phyloP scores from a whole-genome alignment of 2,888 invertebrate species.

The Ferdinandea cuprea region DNA sequence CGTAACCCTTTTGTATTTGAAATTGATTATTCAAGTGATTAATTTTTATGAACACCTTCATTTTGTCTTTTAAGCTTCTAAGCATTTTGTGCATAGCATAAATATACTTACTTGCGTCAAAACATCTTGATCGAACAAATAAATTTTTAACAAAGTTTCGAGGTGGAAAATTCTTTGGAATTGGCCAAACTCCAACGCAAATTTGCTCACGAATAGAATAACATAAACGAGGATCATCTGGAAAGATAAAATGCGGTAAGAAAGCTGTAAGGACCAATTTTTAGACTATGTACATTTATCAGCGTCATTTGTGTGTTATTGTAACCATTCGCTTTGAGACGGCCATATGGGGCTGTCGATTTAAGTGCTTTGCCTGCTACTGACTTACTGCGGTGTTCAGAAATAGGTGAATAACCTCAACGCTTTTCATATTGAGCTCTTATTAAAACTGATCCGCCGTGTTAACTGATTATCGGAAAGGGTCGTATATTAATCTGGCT shows the following conservation, averaged over 20 bases:
- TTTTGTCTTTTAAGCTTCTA: constrained; percentile 8
- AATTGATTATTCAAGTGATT: constrained; percentile 76
- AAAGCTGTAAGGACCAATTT: too few species aligned
- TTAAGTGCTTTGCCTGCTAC: too few species aligned
- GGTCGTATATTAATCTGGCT: too few species aligned
- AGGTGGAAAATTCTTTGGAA: constrained; percentile 89
- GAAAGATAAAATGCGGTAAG: background rate
- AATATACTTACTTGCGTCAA: constrained; percentile 87
- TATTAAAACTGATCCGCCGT: too few species aligned
- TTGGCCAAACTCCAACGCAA: constrained; percentile 92
- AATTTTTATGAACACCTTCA: constrained; percentile 77
- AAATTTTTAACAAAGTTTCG: constrained; percentile 90
- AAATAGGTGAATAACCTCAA: too few species aligned
- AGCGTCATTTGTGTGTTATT: too few species aligned
- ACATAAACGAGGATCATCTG: constrained; percentile 90
- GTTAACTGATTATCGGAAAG: too few species aligned
- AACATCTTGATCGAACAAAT: constrained; percentile 93
- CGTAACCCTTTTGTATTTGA: constrained; percentile 76
- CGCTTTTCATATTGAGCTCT: too few species aligned
- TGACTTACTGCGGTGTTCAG: too few species aligned
- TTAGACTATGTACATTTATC: background rate
- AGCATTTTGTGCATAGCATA: background rate
- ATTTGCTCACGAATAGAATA: constrained; percentile 98
- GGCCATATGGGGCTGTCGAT: too few species aligned
- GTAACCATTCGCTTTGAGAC: too few species aligned